These are phyloP conservation scores for Melanaphis sacchari DNA, from an alignment of 1,140 invertebrate genomes.

Conservation along the genomic window DNA sequence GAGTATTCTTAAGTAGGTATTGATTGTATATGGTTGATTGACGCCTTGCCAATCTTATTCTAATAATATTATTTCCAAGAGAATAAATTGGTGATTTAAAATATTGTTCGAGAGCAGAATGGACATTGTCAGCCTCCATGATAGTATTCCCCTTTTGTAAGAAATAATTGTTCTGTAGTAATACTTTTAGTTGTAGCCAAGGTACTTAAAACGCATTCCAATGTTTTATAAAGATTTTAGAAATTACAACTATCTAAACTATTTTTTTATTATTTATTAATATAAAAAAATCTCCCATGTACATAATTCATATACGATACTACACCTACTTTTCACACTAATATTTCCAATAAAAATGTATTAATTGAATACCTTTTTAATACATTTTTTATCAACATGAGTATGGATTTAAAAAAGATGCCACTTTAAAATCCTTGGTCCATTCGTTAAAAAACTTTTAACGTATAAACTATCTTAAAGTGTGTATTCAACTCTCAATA, in stretches of 20 bases:
- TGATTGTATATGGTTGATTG: conserved; percentile 38
- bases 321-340: no score
- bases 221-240: neutral
- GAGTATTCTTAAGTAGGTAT: neutral
- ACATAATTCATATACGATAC: no score
- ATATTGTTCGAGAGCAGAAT: conserved; percentile 57
- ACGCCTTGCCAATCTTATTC: conserved; percentile 46
- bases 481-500: neutral
- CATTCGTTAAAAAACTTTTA: no score
- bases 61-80: conserved; percentile 56
- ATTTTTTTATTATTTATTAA: no score
- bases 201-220: neutral
- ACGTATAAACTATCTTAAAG: neutral
- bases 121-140: conserved; percentile 62
- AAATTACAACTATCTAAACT: neutral
- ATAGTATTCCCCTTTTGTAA: conserved; percentile 62
- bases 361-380: no score
- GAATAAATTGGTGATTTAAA: conserved; percentile 58
- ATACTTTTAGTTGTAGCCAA: neutral
- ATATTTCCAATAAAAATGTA: no score
- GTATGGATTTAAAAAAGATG: no score
- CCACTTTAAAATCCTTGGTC: no score
- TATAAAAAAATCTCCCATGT: no score
- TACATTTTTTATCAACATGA: no score
- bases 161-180: conserved; percentile 41